Evolutionary conservation across 2,888 invertebrate genomes (phyloP).

Genomic region (Meiosimyza platycephala): DNA sequence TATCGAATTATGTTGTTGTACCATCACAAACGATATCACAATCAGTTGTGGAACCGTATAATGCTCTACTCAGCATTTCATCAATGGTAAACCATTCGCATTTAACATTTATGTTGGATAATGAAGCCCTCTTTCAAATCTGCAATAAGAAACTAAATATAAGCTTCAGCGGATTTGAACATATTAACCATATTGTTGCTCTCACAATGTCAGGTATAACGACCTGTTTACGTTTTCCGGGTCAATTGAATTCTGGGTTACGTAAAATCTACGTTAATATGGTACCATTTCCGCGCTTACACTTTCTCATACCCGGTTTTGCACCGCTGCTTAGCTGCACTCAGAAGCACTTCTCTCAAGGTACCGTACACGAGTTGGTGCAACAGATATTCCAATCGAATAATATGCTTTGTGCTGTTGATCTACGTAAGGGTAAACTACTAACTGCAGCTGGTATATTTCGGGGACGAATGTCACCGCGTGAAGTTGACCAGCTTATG

Average conservation of each 20-base stretch:
- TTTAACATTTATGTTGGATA: constrained; percentile 61
- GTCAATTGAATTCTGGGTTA: constrained; percentile 89
- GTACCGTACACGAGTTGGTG: constrained; percentile 77
- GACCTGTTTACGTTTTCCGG: constrained; percentile 85
- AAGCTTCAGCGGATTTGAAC: constrained; percentile 53
- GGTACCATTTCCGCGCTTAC: constrained; percentile 89
- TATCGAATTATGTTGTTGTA: constrained; percentile 76
- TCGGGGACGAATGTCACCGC: constrained; percentile 61
- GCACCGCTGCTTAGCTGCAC: constrained; percentile 72
- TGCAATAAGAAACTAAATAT: constrained; percentile 57
- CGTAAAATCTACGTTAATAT: constrained; percentile 89
- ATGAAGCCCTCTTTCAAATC: constrained; percentile 62
- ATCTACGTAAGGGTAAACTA: constrained; percentile 81
- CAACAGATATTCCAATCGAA: constrained; percentile 80
- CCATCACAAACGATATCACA: constrained; percentile 63
- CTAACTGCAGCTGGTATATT: constrained; percentile 84
- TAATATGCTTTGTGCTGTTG: constrained; percentile 84
- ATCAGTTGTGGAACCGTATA: constrained; percentile 63
- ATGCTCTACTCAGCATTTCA: constrained; percentile 57
- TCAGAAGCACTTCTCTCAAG: constrained; percentile 43
- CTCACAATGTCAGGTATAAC: constrained; percentile 75
- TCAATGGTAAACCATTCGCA: constrained; percentile 57
- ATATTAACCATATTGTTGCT: constrained; percentile 62
- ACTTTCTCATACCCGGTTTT: constrained; percentile 86
- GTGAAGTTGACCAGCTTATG: constrained; percentile 68